Conservation (phyloP, 1,140 invertebrate genomes). For the Psix sp. region DNA sequence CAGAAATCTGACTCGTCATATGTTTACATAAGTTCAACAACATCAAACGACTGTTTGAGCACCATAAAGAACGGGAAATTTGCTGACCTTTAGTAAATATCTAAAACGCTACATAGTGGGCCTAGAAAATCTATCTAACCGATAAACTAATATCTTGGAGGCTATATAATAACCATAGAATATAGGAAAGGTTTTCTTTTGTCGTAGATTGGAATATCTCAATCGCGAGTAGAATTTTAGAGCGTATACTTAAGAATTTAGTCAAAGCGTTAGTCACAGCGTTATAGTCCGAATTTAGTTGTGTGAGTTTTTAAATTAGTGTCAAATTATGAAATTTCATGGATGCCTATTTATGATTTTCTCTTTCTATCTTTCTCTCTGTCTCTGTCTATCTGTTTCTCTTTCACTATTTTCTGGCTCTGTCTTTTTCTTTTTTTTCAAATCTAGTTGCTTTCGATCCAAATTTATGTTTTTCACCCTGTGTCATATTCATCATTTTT, state of each 20-base stretch:
- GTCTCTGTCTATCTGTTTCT: conserved; percentile 40
- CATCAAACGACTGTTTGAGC: conserved; percentile 24
- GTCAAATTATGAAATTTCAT: conserved; percentile 81
- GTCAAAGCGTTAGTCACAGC: conserved; percentile 73
- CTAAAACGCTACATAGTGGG: conserved; percentile 75
- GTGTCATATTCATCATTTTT: conserved; percentile 60
- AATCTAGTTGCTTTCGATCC: conserved; percentile 61
- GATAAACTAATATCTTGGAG: conserved; percentile 75
- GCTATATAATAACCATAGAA: conserved; percentile 75
- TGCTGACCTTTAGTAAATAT: conserved; percentile 72
- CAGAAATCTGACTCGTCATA: too few relatives aligned
- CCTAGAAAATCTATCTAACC: conserved; percentile 73
- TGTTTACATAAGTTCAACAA: conserved; percentile 11
- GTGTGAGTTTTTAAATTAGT: conserved; percentile 77
- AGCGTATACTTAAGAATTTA: conserved; percentile 68
- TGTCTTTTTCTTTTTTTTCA: conserved; percentile 43
- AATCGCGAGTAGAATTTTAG: conserved; percentile 73
- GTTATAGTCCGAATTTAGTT: conserved; percentile 76
- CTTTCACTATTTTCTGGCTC: conserved; percentile 15
- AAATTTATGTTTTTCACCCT: conserved; percentile 43
- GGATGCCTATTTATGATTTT: conserved; percentile 74
- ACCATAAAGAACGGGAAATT: conserved; percentile 52
- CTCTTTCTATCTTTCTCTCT: conserved; percentile 56
- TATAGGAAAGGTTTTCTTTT: conserved; percentile 75
- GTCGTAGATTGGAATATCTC: conserved; percentile 75